Conservation (phyloP, 2,113 vertebrate genomes). For the Sterrhoptilus dennistouni region DNA sequence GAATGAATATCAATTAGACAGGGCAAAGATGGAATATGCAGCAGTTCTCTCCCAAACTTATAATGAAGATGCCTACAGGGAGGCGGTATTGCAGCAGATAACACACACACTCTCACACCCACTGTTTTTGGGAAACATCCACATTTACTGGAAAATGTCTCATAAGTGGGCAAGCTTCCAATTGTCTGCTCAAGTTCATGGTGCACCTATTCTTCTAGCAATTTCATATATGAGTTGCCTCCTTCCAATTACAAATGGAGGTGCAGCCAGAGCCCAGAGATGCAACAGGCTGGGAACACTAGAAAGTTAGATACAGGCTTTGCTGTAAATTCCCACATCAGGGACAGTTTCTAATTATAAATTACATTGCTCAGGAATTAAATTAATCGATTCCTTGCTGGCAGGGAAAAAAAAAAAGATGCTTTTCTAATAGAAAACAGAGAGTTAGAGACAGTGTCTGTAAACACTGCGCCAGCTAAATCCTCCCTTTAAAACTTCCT, state of each 20-base stretch:
- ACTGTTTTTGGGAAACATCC: neutral
- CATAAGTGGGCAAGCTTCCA: neutral
- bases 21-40: neutral
- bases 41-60: neutral
- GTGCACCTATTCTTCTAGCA: neutral
- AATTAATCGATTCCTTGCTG: neutral
- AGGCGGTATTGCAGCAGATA: neutral
- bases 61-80: neutral
- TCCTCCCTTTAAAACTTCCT: neutral
- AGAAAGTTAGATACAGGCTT: neutral
- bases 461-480: neutral
- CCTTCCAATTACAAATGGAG: neutral
- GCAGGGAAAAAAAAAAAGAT: neutral
- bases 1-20: constrained; percentile 22
- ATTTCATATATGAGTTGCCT: neutral
- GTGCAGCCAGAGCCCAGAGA: neutral
- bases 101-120: neutral
- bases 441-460: neutral
- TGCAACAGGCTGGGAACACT: neutral
- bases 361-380: neutral
- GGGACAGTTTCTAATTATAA: neutral
- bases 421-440: neutral
- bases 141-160: neutral
- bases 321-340: neutral
- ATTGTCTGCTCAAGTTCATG: neutral